Evolutionary conservation across 1,140 invertebrate genomes (phyloP).

Genomic region (Drosophila novamexicana): DNA sequence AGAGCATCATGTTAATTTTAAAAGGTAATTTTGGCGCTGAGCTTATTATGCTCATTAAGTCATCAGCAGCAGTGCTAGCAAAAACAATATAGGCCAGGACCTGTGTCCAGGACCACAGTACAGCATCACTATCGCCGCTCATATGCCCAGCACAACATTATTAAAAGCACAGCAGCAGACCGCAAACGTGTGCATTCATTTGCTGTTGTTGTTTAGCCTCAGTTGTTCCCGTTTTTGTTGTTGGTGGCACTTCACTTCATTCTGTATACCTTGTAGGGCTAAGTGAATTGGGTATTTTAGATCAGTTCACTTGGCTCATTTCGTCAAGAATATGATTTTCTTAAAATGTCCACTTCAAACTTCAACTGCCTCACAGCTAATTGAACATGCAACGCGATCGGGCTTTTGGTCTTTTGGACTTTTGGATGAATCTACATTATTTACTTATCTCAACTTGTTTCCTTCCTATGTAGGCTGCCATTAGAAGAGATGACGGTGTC

Average conservation of each 20-base stretch:
- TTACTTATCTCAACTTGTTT: no score
- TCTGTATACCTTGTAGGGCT: conserved; percentile 18
- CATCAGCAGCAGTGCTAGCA: conserved; percentile 52
- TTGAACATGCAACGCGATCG: no score
- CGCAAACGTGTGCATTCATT: conserved; percentile 72
- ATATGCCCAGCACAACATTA: conserved; percentile 51
- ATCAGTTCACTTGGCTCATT: no score
- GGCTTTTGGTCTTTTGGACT: no score
- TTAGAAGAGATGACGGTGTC: no score
- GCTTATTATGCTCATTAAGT: conserved; percentile 83
- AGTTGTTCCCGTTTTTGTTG: conserved; percentile 10
- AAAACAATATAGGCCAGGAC: conserved; percentile 44
- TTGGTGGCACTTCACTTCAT: conserved; percentile 40
- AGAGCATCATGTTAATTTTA: conserved; percentile 78
- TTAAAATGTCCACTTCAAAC: no score
- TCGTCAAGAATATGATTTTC: no score
- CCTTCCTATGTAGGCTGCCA: no score
- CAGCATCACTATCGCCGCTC: conserved; percentile 17
- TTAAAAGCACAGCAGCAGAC: conserved; percentile 64
- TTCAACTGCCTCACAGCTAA: no score
- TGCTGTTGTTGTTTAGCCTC: conserved; percentile 56
- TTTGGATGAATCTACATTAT: no score
- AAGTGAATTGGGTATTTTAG: background rate
- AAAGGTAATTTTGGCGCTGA: conserved; percentile 79
- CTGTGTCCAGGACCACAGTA: conserved; percentile 15